Conservation (phyloP, 2,888 invertebrate species). For the Tortrix viridana region DNA sequence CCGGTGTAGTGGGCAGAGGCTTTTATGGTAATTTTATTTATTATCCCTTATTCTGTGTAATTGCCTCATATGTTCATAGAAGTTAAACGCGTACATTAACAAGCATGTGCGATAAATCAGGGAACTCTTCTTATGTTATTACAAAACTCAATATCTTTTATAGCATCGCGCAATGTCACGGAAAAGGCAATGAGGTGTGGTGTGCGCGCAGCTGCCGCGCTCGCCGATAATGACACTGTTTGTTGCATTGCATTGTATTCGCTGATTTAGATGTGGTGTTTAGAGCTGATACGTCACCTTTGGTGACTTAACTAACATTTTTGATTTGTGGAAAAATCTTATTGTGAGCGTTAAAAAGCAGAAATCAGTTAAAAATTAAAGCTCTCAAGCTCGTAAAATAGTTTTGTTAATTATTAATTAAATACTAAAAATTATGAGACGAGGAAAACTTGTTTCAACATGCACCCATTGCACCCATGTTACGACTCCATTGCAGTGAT, state of each 20-base stretch:
- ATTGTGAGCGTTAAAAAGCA: no score
- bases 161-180: constrained; percentile 77
- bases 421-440: no score
- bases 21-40: no score
- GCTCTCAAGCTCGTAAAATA: no score
- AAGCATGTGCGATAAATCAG: constrained; percentile 52
- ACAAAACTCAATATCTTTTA: constrained; percentile 75
- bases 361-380: no score
- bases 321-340: background rate
- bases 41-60: background rate
- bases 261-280: constrained; percentile 7
- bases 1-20: no score
- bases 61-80: background rate
- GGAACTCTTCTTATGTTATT: constrained; percentile 61
- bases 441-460: no score
- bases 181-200: constrained; percentile 80
- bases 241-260: constrained; percentile 55
- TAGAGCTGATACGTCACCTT: constrained; percentile 4
- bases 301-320: background rate
- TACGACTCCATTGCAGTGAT: no score
- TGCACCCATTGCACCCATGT: no score
- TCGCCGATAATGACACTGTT: constrained; percentile 64
- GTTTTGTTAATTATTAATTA: no score
- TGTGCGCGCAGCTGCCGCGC: constrained; percentile 76
- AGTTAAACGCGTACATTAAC: constrained; percentile 21